Evolutionary conservation across 1,140 invertebrate species (phyloP).

Genomic region (Streblospio benedicti): DNA sequence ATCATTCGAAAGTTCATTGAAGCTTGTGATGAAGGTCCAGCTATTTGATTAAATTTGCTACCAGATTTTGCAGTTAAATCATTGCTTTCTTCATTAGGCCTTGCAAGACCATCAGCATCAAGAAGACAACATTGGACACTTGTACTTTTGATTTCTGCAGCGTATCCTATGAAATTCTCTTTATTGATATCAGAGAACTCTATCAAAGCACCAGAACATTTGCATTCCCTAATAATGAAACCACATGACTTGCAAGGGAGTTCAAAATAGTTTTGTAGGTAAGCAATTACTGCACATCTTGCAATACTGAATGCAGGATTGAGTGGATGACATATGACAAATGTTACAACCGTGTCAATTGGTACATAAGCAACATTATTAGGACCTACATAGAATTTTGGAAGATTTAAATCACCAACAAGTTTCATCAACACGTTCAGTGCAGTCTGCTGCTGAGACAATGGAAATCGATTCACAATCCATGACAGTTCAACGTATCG

Average conservation of each 20-base stretch:
- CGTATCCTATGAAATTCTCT: neutral
- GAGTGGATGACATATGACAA: slow-evolving; percentile 2
- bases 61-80: neutral
- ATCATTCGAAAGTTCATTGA: neutral
- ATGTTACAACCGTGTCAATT: neutral
- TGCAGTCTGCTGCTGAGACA: neutral
- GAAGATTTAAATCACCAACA: neutral
- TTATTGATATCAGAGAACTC: neutral
- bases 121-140: neutral
- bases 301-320: neutral
- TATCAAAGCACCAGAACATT: neutral
- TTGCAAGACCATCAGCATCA: neutral
- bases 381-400: neutral
- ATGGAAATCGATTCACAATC: slow-evolving; percentile 3
- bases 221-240: neutral
- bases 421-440: neutral
- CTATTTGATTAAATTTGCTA: neutral
- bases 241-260: slow-evolving; percentile 1
- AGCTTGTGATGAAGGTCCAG: neutral
- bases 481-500: slow-evolving; percentile 11
- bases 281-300: neutral
- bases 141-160: neutral
- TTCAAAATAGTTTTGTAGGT: neutral
- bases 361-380: neutral
- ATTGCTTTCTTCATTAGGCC: neutral